Evolutionary conservation across 2,888 invertebrate genomes (phyloP).

Genomic region (Dryococelus australis): DNA sequence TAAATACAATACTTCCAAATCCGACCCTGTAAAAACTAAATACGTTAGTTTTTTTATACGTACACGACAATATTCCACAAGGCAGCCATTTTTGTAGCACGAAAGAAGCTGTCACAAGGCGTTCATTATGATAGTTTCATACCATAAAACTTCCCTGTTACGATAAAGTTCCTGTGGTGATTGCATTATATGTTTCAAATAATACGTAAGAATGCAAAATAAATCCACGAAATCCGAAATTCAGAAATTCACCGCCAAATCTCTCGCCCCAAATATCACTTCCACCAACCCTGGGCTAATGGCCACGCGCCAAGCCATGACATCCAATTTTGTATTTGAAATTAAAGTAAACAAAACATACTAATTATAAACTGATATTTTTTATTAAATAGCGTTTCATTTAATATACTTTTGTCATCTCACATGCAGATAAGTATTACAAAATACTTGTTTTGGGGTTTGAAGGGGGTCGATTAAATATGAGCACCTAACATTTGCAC

Average conservation of each 20-base stretch:
- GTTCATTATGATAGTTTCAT: background rate
- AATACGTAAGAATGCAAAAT: background rate
- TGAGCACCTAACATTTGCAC: too few species aligned
- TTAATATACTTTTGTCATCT: too few species aligned
- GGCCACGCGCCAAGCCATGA: background rate
- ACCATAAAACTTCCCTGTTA: background rate
- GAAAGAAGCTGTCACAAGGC: background rate
- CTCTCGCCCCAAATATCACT: background rate
- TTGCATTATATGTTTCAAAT: background rate
- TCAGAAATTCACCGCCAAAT: background rate
- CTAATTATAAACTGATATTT: too few species aligned
- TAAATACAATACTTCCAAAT: background rate
- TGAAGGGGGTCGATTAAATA: too few species aligned
- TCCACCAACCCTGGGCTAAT: background rate
- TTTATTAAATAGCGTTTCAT: too few species aligned
- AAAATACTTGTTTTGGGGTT: too few species aligned
- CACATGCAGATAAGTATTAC: too few species aligned
- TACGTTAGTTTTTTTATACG: background rate
- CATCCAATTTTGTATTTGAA: background rate
- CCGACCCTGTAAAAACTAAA: background rate
- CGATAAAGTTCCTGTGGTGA: background rate
- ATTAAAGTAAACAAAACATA: too few species aligned
- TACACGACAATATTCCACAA: background rate
- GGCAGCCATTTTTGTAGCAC: constrained; percentile 10
- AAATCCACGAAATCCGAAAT: background rate